phyloP scores from a whole-genome alignment of 2,888 invertebrate species.

The Aethes cnicana region DNA sequence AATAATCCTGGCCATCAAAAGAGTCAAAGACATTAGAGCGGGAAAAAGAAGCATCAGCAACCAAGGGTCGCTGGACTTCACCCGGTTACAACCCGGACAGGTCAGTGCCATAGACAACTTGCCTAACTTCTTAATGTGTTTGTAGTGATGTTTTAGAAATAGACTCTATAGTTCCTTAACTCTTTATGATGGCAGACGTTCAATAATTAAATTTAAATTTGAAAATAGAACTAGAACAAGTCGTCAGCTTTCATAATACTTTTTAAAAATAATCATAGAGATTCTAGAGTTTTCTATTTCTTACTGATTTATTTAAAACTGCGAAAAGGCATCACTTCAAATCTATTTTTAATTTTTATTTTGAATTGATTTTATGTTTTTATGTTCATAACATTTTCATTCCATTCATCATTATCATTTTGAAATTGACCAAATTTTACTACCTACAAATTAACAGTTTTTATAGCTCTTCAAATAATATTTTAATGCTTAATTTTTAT shows the following conservation, averaged over 20 bases:
- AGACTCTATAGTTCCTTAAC: conserved; percentile 49
- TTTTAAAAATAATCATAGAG: conserved; percentile 44
- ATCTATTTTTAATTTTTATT: conserved; percentile 41
- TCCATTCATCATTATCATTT: conserved; percentile 27
- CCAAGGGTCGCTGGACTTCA: conserved; percentile 75
- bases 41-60: conserved; percentile 88
- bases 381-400: conserved; percentile 28
- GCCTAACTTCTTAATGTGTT: conserved; percentile 45
- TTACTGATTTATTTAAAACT: conserved; percentile 46
- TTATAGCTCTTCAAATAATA: conserved; percentile 18
- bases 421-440: conserved; percentile 4
- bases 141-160: conserved; percentile 76
- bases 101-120: conserved; percentile 58
- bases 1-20: conserved; percentile 97
- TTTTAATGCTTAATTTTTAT: conserved; percentile 26
- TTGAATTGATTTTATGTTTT: conserved; percentile 25
- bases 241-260: conserved; percentile 51
- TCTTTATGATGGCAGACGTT: conserved; percentile 54
- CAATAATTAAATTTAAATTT: conserved; percentile 20
- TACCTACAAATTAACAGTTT: conserved; percentile 17
- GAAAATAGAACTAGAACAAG: conserved; percentile 25
- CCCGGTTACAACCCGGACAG: conserved; percentile 74
- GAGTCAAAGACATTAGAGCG: conserved; percentile 95
- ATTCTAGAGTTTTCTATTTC: conserved; percentile 48
- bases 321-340: conserved; percentile 69